Evolutionary conservation across 2,888 invertebrate species (phyloP).

Genomic region (Drosophila falleni): DNA sequence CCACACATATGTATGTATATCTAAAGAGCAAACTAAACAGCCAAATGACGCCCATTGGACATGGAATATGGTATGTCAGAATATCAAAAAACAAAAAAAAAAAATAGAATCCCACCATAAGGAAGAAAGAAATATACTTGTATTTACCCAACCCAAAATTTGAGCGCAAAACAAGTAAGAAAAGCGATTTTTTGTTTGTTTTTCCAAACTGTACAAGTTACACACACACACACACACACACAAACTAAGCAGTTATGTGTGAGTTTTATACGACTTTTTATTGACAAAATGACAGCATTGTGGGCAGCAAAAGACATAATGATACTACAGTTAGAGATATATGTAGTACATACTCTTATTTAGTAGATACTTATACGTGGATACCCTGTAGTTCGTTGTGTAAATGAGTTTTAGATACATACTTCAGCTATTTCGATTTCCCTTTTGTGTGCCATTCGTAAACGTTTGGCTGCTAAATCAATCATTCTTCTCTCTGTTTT

Average conservation of each 20-base stretch:
- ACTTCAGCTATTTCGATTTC: neutral
- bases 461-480: neutral
- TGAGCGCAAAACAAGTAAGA: slow-evolving; percentile 35
- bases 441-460: neutral
- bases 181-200: slow-evolving; percentile 54
- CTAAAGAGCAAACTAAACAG: slow-evolving; percentile 52
- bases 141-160: slow-evolving; percentile 31
- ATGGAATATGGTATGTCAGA: slow-evolving; percentile 27
- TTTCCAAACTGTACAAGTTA: slow-evolving; percentile 49
- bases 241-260: slow-evolving; percentile 38
- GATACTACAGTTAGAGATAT: slow-evolving; percentile 41
- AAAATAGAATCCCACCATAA: slow-evolving; percentile 3
- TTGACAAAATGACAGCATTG: slow-evolving; percentile 63
- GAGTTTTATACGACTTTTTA: slow-evolving; percentile 63
- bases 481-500: neutral
- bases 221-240: slow-evolving; percentile 14
- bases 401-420: no score
- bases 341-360: slow-evolving; percentile 12
- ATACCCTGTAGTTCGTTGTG: slow-evolving; percentile 10
- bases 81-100: slow-evolving; percentile 21
- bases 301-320: slow-evolving; percentile 48
- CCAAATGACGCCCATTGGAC: slow-evolving; percentile 60
- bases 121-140: slow-evolving; percentile 31
- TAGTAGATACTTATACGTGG: neutral
- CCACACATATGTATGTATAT: slow-evolving; percentile 14